Conservation (phyloP, 2,797 vertebrate genomes). For the Scolopax bukidnonensis region DNA sequence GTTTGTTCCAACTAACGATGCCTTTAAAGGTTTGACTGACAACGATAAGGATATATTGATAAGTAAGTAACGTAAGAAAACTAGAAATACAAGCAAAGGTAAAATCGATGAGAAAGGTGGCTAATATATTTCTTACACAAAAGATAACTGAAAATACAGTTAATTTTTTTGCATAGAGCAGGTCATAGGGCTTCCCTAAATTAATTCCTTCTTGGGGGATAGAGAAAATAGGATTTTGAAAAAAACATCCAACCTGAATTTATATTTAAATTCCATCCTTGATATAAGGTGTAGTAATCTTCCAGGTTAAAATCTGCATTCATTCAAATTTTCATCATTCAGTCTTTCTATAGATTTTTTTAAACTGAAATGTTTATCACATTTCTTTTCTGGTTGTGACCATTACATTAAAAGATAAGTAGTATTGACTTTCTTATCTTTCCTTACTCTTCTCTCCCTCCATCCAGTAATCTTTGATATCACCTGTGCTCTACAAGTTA, state of each 20-base stretch:
- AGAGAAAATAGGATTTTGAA: neutral
- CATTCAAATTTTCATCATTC: neutral
- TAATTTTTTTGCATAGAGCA: neutral
- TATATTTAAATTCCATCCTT: neutral
- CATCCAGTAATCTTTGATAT: neutral
- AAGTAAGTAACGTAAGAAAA: constrained; percentile 77
- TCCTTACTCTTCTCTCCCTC: neutral
- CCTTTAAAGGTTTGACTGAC: constrained; percentile 86
- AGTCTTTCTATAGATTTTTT: neutral
- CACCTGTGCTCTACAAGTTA: neutral
- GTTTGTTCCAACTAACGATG: constrained; percentile 93
- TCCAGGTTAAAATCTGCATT: neutral
- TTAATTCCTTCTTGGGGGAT: neutral
- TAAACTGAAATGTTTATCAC: neutral
- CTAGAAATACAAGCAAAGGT: neutral
- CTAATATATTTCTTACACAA: neutral
- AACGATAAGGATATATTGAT: constrained; percentile 85
- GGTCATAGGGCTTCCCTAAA: neutral
- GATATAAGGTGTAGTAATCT: neutral
- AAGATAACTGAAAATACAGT: neutral
- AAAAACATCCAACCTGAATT: neutral
- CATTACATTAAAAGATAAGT: neutral
- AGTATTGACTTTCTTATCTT: neutral
- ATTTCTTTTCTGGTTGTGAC: neutral
- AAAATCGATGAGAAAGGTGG: neutral